Base-by-base conservation (phyloP, 2,797 vertebrate species). In the Peromyscus eremicus region DNA sequence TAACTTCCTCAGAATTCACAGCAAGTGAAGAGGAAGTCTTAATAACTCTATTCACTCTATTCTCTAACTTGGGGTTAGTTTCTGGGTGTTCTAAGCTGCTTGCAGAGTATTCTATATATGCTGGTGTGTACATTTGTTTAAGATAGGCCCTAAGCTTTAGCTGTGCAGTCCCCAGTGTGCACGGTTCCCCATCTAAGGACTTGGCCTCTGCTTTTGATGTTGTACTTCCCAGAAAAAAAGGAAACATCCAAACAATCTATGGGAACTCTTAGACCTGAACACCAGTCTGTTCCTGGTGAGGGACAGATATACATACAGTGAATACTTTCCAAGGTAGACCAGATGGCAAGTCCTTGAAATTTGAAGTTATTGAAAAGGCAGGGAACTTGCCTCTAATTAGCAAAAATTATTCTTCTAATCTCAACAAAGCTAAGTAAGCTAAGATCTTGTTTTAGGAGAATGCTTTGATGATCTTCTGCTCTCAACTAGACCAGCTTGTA, bases 341-440 rank as follows among this genome's bases (percentile, higher is more conserved):
- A 94, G 73, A n/a, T 70, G 40, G 27, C 40, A 34, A 71, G 77
- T 40, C 55, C 49, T 86, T 85, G 40, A 87, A 87, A 84, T 16
- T 46, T 87, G 25, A 76, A 64, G n/a, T 52, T 43, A 80, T 86
- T 91, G 17, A 62, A 75, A 75, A 40, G 55, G 2, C 9, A 89
- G 57, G 83, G 70, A 55, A 34, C 64, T 55, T 93, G 29, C 40
- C 49, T 88, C n/a, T 9, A 52, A 3, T 85, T 9, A 40, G 77
- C 17, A 92, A 83, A 60, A 73, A 52, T n/a, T 84, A 25, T n/a
- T 80, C 75, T 88, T 94, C 86, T 81, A 68, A 64, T 52, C n/a
- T 76, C 29, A 94, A 37, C 27, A 86, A 75, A 95, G 64, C 27
- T 64, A 82, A 77, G 87, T 68, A 95, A 83, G 85, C 37, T 89